Evolutionary conservation across 2,113 vertebrate genomes (phyloP).

Genomic region (Phaetusa simplex): DNA sequence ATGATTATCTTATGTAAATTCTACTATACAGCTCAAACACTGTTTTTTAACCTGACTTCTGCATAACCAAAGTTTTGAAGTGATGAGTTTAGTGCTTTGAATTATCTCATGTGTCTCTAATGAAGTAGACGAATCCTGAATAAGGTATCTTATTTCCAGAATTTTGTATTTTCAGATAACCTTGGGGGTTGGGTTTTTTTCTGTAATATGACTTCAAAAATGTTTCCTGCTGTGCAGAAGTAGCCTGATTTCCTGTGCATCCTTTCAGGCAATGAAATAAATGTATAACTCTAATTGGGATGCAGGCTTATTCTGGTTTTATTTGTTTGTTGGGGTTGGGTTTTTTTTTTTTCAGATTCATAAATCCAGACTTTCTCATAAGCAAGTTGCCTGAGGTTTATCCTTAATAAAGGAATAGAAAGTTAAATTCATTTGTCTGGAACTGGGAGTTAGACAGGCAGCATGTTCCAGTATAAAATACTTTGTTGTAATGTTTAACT

Average conservation of each 20-base stretch:
- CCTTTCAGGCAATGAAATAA: neutral
- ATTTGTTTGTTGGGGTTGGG: neutral
- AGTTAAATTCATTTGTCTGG: neutral
- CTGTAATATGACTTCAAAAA: neutral
- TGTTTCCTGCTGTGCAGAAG: neutral
- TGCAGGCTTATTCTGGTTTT: neutral
- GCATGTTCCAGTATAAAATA: neutral
- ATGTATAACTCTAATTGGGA: neutral
- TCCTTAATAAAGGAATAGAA: neutral
- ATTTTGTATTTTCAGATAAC: neutral
- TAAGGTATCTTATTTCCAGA: neutral
- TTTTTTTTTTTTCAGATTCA: neutral
- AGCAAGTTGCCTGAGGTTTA: neutral
- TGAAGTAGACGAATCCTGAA: neutral
- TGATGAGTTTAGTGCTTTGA: neutral
- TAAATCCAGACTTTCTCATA: neutral
- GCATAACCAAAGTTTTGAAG: neutral
- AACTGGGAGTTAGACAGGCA: neutral
- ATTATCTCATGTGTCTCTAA: neutral
- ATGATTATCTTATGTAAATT: neutral
- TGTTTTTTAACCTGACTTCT: neutral
- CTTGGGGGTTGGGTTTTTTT: fast-evolving
- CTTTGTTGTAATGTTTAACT: neutral
- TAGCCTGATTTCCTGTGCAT: neutral
- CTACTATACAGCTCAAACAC: neutral